Evolutionary conservation across 2,888 invertebrate genomes (phyloP).

Genomic region (Parnassius smintheus): DNA sequence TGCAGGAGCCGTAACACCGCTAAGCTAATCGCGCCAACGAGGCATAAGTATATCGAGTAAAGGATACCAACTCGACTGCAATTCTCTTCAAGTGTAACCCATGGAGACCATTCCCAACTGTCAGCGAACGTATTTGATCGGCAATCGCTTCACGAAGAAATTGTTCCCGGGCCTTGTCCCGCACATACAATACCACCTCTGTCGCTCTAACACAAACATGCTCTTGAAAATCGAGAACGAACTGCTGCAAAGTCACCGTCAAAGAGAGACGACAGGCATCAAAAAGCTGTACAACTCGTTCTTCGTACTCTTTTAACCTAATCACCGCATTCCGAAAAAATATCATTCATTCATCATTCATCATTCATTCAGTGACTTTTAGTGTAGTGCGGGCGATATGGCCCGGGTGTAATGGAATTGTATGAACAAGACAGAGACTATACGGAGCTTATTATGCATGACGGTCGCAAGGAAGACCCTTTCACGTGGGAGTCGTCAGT

Average conservation of each 20-base stretch:
- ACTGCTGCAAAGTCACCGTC: conserved; percentile 89
- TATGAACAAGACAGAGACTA: conserved; percentile 52
- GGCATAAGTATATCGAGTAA: conserved; percentile 39
- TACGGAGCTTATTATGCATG: conserved; percentile 57
- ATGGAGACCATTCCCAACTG: conserved; percentile 57
- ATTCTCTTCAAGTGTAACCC: conserved; percentile 47
- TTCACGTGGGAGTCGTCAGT: conserved; percentile 68
- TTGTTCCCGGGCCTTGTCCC: conserved; percentile 49
- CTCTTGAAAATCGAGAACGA: conserved; percentile 87
- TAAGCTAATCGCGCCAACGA: conserved; percentile 35
- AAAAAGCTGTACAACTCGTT: conserved; percentile 93
- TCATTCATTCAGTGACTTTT: conserved; percentile 58
- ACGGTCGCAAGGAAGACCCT: conserved; percentile 57
- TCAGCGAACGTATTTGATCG: conserved; percentile 55
- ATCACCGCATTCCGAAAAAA: conserved; percentile 31
- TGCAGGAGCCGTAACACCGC: conserved; percentile 72
- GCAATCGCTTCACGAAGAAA: conserved; percentile 56
- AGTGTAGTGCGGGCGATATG: conserved; percentile 46
- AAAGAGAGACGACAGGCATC: conserved; percentile 91
- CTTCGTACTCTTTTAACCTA: conserved; percentile 90
- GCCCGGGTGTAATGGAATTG: conserved; percentile 64
- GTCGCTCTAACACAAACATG: conserved; percentile 79
- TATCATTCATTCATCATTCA: conserved; percentile 44
- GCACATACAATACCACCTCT: conserved; percentile 60
- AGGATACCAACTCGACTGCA: conserved; percentile 29